Base-by-base conservation (phyloP, 35 echinoderm and acorn worm species). In the Amphiura filiformis region DNA sequence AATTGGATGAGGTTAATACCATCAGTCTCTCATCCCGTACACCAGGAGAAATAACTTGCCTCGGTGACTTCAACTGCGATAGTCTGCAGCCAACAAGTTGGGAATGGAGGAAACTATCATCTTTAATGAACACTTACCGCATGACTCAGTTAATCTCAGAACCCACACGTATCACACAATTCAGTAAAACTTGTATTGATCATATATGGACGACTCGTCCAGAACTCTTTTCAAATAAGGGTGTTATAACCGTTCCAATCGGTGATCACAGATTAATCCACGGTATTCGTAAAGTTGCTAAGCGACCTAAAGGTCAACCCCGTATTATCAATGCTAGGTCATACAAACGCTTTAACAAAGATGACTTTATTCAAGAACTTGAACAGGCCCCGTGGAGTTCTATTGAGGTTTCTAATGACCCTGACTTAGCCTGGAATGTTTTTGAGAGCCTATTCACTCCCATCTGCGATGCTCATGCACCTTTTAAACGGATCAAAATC, bases 31-130 rank as follows among this genome's bases (percentile, higher is more conserved):
- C 80, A 40, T 30, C 37, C 13, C n/a, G 80, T 15, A 82, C 80
- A 4, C 80, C 34, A 4, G 80, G 36, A 12, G 80, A 82, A 47
- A 44, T 82, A 12, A 33, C 44, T 13, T 82, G 80, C 28, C 30
- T 82, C 44, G 80, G 80, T 23, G 80, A 82, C 28, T 82, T 82
- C 36, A 82, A 82, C 30, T 82, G 80, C 31, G 39, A 82, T 32
- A 26, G 9, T 40, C 80, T 82, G 40, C 40, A 82, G 32, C 80
- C 80, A 23, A 82, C 28, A 28, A 39, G 44, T 9, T 82, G 80
- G 80, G 14, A 82, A 82, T 82, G 38, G 39, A 82, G 36, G 31
- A 82, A 82, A 30, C 39, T 32, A 42, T 42, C 80, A 82, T 13
- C 26, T 82, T 34, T n/a, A 13, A 22, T 39, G 44, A 49, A 44